A percentile compares a stretch with the other conserved stretches of the same genome.
Evolutionary conservation across 2,113 vertebrate species (phyloP).

Genomic region (Lucifuga dentata): DNA sequence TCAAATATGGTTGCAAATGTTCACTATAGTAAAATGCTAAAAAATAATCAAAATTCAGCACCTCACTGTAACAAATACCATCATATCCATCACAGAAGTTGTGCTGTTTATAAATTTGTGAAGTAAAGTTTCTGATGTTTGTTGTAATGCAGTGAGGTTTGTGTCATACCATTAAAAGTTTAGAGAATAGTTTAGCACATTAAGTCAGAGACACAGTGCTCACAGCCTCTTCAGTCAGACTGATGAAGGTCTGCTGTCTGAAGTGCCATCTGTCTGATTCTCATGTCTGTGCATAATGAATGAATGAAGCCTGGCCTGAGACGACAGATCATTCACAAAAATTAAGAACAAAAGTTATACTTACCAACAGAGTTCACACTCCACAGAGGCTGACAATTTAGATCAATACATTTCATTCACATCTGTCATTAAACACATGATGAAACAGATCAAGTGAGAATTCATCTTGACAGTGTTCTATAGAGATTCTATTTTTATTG

Average conservation of each 20-base stretch:
- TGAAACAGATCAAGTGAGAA: no score
- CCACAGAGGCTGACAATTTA: no score
- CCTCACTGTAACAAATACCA: background rate
- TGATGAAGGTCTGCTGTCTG: constrained; percentile 59
- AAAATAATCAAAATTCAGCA: background rate
- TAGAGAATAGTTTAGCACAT: constrained; percentile 34
- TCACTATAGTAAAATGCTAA: background rate
- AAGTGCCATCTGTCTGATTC: constrained; percentile 53
- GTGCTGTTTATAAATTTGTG: background rate
- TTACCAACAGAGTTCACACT: background rate
- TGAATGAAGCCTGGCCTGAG: constrained; percentile 23
- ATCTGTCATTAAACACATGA: no score
- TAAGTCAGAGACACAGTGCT: constrained; percentile 24
- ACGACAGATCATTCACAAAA: constrained; percentile 37
- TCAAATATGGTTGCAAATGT: background rate
- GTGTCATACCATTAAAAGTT: constrained; percentile 34
- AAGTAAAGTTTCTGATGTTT: background rate
- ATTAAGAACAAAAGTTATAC: background rate
- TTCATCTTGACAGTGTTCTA: no score
- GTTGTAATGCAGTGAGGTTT: constrained; percentile 16
- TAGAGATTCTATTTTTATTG: no score
- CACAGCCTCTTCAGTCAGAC: constrained; percentile 42
- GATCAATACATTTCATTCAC: no score
- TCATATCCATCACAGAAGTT: constrained; percentile 2
- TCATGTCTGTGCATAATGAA: constrained; percentile 35